Percentiles rank a stretch among this genome's conserved stretches.
These are phyloP conservation scores for Hystrix brachyura DNA, from an alignment of 2,113 vertebrate genomes.

Conservation along the genomic window DNA sequence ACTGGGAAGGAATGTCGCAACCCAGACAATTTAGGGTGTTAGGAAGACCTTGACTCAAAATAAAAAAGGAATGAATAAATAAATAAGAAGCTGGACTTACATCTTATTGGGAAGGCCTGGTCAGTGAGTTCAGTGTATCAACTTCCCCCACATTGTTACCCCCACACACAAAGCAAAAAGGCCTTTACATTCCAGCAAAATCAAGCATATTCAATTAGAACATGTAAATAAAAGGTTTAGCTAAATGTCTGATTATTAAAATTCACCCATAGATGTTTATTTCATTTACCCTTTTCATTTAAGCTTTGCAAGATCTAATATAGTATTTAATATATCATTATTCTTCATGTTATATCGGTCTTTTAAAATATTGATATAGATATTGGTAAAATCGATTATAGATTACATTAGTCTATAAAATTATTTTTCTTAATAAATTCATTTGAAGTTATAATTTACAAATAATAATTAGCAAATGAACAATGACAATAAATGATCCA, in stretches of 20 bases:
- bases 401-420: neutral
- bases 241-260: neutral
- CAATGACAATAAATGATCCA: neutral
- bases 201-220: neutral
- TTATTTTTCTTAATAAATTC: neutral
- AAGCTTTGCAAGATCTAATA: neutral
- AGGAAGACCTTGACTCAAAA: neutral
- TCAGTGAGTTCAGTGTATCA: neutral
- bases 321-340: constrained; percentile 16
- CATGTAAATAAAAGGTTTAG: neutral
- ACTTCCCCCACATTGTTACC: neutral
- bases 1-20: neutral
- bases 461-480: neutral
- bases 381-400: neutral
- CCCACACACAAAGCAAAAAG: neutral
- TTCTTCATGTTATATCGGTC: neutral
- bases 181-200: neutral
- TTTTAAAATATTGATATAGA: neutral
- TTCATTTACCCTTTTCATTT: neutral
- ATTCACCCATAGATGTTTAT: neutral
- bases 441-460: neutral
- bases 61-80: neutral
- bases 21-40: neutral
- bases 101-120: neutral
- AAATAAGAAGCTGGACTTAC: neutral